Evolutionary conservation across 2,888 invertebrate species (phyloP), one percentile per base, ranked within the genome.

Genomic region (Nemapogon koenigi): DNA sequence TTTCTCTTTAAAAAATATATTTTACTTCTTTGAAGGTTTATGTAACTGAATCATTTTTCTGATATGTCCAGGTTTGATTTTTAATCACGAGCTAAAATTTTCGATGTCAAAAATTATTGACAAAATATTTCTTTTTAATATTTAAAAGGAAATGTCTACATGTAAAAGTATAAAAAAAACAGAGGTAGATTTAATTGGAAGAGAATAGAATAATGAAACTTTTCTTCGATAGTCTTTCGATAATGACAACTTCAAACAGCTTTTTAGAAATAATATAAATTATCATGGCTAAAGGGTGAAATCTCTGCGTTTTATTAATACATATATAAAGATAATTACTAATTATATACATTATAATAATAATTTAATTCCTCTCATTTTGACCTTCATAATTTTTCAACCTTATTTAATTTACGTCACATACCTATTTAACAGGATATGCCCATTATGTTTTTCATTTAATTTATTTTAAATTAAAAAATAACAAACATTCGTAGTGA

Each of bases 361-460:
- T 73, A 75, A 64, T 75, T 76, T 73, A 75, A 64, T 75, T 76
- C 73, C 75, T 78, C 75, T 75, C 75, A 63, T 73, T 62, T 73
- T 76, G 75, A 76, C 76, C 75, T 75, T 73, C 75, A 73, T 59
- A 60, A 57, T 62, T 58, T 58, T 52, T 50, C 52, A 55, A 35
- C 25, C 8, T 28, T 27, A 16, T 3, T 25, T 25, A 30, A 13
- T 4, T 55, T 53, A 58, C 54, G n/a, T n/a, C n/a, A n/a, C n/a
- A 53, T 47, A 37, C 53, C 63, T 72, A 72, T 48, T 57, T 51
- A 56, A 46, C 55, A 53, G 64, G 75, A 76, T 75, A 75, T 76
- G 72, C 69, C 4, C 10, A 10, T 22, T 22, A 10, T 22, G 6
- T 22, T 22, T 22, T 22, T 22, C 6, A 22, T 22, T 22, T 22